Evolutionary conservation across 2,888 invertebrate species (phyloP).

Genomic region (Sympetrum striolatum): DNA sequence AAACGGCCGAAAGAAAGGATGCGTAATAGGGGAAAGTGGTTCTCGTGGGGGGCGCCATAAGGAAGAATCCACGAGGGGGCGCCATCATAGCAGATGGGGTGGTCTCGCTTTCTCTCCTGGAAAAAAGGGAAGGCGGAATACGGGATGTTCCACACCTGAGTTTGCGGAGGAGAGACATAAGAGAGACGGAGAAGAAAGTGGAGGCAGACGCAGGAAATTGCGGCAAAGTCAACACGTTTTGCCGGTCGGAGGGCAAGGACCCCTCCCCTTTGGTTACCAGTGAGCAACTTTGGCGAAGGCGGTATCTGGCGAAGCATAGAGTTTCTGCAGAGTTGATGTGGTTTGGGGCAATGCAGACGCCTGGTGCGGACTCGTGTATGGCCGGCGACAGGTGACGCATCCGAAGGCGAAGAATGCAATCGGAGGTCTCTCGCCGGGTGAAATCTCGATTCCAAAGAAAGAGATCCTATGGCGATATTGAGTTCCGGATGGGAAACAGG

Average conservation of each 20-base stretch:
- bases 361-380: not conserved
- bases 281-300: not conserved
- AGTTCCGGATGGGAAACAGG: not conserved
- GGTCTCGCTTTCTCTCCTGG: not conserved
- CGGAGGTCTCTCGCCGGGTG: not conserved
- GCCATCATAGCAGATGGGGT: not conserved
- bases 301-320: not conserved
- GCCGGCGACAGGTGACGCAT: not conserved
- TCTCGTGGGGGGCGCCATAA: not conserved
- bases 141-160: too few relatives aligned
- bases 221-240: conserved; percentile 42
- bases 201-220: conserved; percentile 28
- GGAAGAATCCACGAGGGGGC: not conserved
- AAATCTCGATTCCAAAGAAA: not conserved
- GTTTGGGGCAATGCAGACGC: not conserved
- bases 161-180: not conserved
- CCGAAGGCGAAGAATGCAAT: not conserved
- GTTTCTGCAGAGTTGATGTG: not conserved
- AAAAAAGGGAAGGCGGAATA: not conserved
- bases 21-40: not conserved
- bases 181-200: not conserved
- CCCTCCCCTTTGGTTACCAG: not conserved
- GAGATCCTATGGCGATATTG: not conserved
- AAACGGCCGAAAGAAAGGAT: not conserved
- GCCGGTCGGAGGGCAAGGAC: conserved; percentile 14